Evolutionary conservation across 1,140 invertebrate species (phyloP), one percentile per base, ranked within the genome.

Genomic region (Hypothenemus hampei): DNA sequence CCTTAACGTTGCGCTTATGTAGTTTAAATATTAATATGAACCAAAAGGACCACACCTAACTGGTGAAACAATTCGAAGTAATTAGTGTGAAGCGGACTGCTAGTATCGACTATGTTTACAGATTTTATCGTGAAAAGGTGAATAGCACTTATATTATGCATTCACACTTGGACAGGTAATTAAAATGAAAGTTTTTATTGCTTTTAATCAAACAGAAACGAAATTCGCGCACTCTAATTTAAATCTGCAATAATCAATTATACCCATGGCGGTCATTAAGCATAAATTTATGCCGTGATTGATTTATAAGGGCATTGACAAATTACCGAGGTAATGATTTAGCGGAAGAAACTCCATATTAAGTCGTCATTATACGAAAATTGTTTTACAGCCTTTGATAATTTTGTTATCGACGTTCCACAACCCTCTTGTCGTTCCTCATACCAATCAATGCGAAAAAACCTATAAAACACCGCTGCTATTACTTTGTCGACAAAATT

Each of bases 91-190:
- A 58, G 29, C 48, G 48, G 51, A 41, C 45, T 46, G 48, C 39
- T 43, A 59, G 51, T 59, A 59, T 56, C 46, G 46, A 45, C 37
- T 33, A 59, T 48, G 45, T 50, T 54, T 47, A 46, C 46, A 29
- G 57, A 59, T 59, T 53, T 59, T 59, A 59, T 59, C 57, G 29
- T n/a, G 2, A 2, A 26, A 44, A 54, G 57, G 50, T 59, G 50
- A 59, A 53, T 41, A 40, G 37, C 51, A 16, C 36, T 33, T 21
- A 16, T 50, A 48, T 55, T 55, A 54, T 58, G 46, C 49, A 47
- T 59, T 59, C 51, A 49, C 55, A 54, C 40, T 48, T 48, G 53
- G 45, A 56, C 36, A 40, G 41, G 48, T 56, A 56, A 56, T 56
- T 44, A 53, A 53, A 53, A 53, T 24, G 45, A 40, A 37, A 53